Conservation (phyloP, 2,888 invertebrate species). For the Lagria hirta region DNA sequence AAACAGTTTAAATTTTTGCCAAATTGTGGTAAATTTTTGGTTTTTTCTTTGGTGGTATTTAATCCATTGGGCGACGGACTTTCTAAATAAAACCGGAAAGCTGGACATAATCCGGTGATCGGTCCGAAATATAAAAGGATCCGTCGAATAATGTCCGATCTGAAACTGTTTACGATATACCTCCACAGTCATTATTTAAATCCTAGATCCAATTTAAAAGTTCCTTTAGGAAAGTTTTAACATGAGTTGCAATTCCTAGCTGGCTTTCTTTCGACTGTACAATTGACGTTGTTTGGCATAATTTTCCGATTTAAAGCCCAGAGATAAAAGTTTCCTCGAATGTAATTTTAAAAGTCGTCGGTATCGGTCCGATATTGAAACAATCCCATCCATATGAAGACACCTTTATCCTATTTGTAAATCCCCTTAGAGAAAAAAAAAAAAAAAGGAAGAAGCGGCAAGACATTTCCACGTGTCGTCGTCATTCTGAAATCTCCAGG, state of each 20-base stretch:
- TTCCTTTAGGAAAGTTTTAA: no score
- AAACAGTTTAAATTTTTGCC: no score
- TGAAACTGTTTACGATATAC: no score
- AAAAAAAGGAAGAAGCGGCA: constrained; percentile 18
- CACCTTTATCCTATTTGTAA: constrained; percentile 30
- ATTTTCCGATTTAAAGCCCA: constrained; percentile 19
- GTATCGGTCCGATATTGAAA: constrained; percentile 25
- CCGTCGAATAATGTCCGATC: no score
- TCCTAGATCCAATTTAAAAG: constrained; percentile 3
- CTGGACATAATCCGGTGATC: no score
- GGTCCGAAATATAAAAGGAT: no score
- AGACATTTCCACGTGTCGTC: constrained; percentile 36
- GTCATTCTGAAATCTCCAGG: constrained; percentile 34
- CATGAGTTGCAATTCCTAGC: constrained; percentile 11
- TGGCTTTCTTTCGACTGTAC: constrained; percentile 10
- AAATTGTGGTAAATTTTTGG: no score
- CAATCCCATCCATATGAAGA: constrained; percentile 27
- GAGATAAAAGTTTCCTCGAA: constrained; percentile 17
- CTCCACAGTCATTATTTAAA: no score
- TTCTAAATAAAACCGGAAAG: no score
- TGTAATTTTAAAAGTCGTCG: constrained; percentile 18
- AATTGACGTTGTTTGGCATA: constrained; percentile 17
- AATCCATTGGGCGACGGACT: no score
- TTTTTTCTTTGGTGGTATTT: no score
- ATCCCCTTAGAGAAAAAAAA: constrained; percentile 31